Evolutionary conservation across 1,140 invertebrate genomes (phyloP).

Genomic region (Phenacoccus solenopsis): DNA sequence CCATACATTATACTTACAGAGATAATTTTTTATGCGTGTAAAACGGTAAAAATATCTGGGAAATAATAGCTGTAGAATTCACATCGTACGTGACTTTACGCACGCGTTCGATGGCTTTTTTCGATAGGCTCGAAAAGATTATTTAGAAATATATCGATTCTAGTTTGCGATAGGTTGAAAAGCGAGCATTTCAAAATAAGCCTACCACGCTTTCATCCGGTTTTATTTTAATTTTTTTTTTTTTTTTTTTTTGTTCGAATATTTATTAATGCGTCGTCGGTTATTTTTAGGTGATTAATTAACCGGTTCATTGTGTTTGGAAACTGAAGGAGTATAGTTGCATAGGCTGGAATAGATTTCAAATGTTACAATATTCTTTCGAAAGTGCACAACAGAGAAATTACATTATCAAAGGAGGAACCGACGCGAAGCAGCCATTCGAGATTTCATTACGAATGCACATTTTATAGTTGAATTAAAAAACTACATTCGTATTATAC

Average conservation of each 20-base stretch:
- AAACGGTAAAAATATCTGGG: neutral
- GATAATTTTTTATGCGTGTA: too few species aligned
- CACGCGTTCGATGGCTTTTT: neutral
- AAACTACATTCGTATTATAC: too few species aligned
- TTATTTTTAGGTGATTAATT: neutral
- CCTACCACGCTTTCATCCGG: neutral
- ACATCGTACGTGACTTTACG: neutral
- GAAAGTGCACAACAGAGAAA: neutral
- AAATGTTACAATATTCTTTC: neutral
- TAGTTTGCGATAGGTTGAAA: slow-evolving; percentile 13
- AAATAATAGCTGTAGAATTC: neutral
- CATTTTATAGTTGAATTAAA: too few species aligned
- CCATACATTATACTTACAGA: too few species aligned
- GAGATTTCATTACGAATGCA: too few species aligned
- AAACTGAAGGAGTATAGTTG: neutral
- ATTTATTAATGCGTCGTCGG: neutral
- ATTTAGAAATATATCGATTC: neutral
- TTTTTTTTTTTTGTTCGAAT: neutral
- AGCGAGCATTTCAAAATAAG: neutral
- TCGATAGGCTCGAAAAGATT: neutral
- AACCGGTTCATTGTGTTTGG: neutral
- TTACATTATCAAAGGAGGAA: neutral
- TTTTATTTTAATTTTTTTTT: slow-evolving; percentile 3
- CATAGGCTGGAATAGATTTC: neutral
- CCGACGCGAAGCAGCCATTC: neutral